These are phyloP conservation scores for Tethea ocularis DNA, from an alignment of 2,888 invertebrate genomes.

Conservation along the genomic window DNA sequence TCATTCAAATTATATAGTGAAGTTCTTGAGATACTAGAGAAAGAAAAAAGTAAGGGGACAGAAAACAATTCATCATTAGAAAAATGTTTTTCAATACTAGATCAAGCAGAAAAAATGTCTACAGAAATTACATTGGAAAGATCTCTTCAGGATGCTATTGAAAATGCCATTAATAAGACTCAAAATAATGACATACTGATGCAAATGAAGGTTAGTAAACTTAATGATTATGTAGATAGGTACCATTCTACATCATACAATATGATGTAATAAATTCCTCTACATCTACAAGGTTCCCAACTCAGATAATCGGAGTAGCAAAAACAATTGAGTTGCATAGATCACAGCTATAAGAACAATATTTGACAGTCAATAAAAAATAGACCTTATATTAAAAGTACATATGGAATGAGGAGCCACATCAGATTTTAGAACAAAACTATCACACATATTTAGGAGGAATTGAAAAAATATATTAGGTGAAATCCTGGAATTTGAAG, in stretches of 20 bases:
- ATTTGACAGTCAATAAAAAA: too few species aligned
- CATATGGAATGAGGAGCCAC: too few species aligned
- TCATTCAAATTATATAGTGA: slow-evolving; percentile 59
- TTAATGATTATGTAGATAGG: background rate
- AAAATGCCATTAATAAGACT: slow-evolving; percentile 80
- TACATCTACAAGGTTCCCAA: too few species aligned
- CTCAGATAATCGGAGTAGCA: too few species aligned
- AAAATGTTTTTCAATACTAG: slow-evolving; percentile 50
- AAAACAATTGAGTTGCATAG: too few species aligned
- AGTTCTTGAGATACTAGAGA: slow-evolving; percentile 56
- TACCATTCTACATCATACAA: background rate
- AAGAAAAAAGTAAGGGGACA: slow-evolving; percentile 40
- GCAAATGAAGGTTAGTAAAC: slow-evolving; percentile 79
- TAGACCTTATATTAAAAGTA: too few species aligned
- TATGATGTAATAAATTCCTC: background rate
- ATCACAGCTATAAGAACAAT: too few species aligned
- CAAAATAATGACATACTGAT: slow-evolving; percentile 83
- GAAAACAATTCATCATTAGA: slow-evolving; percentile 46
- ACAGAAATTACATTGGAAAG: slow-evolving; percentile 64
- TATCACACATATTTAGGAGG: too few species aligned
- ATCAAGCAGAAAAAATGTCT: slow-evolving; percentile 29
- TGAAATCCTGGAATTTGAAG: too few species aligned
- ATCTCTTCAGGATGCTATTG: slow-evolving; percentile 76
- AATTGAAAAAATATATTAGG: too few species aligned
- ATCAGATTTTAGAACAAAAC: too few species aligned